phyloP scores from a whole-genome alignment of 2,888 invertebrate species.

The Urechis unicinctus region DNA sequence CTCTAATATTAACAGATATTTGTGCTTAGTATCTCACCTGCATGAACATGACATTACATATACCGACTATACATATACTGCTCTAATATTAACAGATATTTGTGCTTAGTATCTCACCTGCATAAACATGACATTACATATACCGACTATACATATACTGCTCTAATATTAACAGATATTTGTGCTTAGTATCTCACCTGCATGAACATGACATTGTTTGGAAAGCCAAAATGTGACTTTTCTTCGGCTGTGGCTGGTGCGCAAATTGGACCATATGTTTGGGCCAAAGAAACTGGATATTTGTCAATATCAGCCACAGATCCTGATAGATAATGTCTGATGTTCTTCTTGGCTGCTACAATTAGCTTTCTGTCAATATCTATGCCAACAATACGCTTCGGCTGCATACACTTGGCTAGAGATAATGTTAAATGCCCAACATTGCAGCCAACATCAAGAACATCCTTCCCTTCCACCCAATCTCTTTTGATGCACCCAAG shows the following conservation, averaged over 20 bases:
- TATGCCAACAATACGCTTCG: constrained; percentile 79
- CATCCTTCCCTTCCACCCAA: constrained; percentile 80
- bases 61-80: no score
- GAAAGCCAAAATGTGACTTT: no score
- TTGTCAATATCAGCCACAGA: constrained; percentile 17
- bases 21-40: no score
- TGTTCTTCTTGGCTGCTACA: constrained; percentile 66
- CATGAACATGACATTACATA: no score
- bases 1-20: no score
- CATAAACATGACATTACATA: no score
- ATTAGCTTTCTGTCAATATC: constrained; percentile 90
- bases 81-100: no score
- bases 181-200: constrained; percentile 59
- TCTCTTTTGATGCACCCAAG: constrained; percentile 75
- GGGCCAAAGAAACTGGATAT: constrained; percentile 84
- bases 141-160: no score
- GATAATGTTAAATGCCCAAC: constrained; percentile 89
- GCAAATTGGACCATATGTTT: constrained; percentile 75
- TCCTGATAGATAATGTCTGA: constrained; percentile 61
- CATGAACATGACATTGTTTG: constrained; percentile 82
- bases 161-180: no score
- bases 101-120: no score
- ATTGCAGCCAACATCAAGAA: constrained; percentile 96
- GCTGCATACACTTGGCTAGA: constrained; percentile 78
- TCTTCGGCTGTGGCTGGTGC: constrained; percentile 36